Base-by-base conservation (phyloP, 1,140 invertebrate genomes). In the Nylanderia fulva region DNA sequence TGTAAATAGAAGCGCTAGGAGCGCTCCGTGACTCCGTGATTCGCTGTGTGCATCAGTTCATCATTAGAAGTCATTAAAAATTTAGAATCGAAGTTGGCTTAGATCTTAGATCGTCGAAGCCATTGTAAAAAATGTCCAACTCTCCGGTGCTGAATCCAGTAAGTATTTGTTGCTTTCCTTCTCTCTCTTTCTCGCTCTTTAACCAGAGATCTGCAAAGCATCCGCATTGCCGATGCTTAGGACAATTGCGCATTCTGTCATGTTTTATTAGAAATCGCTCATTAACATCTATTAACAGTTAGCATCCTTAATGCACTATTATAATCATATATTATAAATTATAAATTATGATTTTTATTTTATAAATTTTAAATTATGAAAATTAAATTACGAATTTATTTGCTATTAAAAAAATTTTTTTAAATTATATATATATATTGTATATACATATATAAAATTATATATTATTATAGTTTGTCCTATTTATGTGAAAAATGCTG, bases 1-100 rank as follows among this genome's bases (percentile, higher is more conserved):
- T 91, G 85, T 90, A 92, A 92, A 92, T 92, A 92, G 91, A 91
- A 88, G 61, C 84, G 64, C 74, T 42, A 66, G 33, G 77, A 82
- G 56, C 61, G 76, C 42, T 74, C 72, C 72, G 61, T 54, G 36
- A n/a, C n/a, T n/a, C n/a, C n/a, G 66, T 80, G 74, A 52, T 48
- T 48, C 33, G 18, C 27, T 4, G 86, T 64, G 24, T 68, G 83
- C 80, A 86, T 48, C 39, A 13, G 9, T 68, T 18, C 71, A 58
- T 58, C 52, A 21, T n/a, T n/a, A n/a, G n/a, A n/a, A 1, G 1
- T 72, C 4, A 15, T 24, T 15, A 36, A 36, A 27, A 8, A 33
- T 8, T 13, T 54, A 42, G 9, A 18, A 15, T 29, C 18, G 45
- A 21, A 21, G 42, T 27, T 15, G 7, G 1, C 13, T 15, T 58